These are phyloP conservation scores for Drosophila birchii DNA, from an alignment of 2,888 invertebrate species.

Conservation along the genomic window DNA sequence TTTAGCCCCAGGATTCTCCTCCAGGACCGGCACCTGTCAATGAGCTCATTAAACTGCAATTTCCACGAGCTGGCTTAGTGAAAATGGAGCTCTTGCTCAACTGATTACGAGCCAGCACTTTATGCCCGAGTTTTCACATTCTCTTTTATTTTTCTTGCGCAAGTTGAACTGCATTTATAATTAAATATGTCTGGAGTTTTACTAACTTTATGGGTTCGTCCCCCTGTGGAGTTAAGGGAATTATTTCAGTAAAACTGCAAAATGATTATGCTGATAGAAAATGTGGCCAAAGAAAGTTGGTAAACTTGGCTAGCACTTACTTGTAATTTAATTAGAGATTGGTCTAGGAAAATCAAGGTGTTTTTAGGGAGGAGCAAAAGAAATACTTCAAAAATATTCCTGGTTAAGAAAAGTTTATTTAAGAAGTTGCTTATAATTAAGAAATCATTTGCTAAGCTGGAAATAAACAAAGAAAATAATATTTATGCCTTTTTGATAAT, in stretches of 20 bases:
- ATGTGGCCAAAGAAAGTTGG: slow-evolving; percentile 24
- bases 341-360: neutral
- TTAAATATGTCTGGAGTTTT: slow-evolving; percentile 63
- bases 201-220: slow-evolving; percentile 25
- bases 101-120: slow-evolving; percentile 48
- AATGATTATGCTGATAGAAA: slow-evolving; percentile 30
- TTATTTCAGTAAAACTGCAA: slow-evolving; percentile 38
- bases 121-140: slow-evolving; percentile 21
- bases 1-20: slow-evolving; percentile 49
- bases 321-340: slow-evolving; percentile 24
- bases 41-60: slow-evolving; percentile 78
- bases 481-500: neutral
- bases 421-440: neutral
- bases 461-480: too few relatives aligned
- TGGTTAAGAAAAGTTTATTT: neutral
- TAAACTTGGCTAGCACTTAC: slow-evolving; percentile 6
- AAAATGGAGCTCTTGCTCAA: slow-evolving; percentile 57
- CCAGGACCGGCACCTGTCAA: slow-evolving; percentile 62
- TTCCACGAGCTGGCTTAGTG: slow-evolving; percentile 52
- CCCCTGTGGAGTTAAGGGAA: slow-evolving; percentile 10
- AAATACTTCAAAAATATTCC: neutral
- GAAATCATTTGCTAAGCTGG: neutral
- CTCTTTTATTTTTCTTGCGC: slow-evolving; percentile 14
- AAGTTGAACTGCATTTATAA: slow-evolving; percentile 53
- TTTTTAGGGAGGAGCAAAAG: neutral